phyloP scores from a whole-genome alignment of 2,113 vertebrate species.

The Lepus timidus region DNA sequence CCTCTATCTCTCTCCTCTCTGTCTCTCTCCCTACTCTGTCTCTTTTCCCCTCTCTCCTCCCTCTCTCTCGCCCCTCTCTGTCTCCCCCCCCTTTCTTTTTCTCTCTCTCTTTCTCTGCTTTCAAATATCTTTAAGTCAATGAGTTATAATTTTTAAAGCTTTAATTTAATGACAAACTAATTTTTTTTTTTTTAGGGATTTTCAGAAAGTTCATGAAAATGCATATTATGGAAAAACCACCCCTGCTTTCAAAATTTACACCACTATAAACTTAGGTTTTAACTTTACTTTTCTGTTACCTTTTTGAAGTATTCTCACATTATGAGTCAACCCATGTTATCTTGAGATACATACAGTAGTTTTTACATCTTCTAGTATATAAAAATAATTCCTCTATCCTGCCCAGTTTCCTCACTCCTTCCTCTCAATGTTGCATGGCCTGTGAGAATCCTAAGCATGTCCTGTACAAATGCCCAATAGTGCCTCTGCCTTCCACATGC shows the following conservation, averaged over 20 bases:
- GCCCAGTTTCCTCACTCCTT: neutral
- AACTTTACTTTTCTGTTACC: too few relatives aligned
- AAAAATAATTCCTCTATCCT: neutral
- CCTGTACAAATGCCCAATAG: accelerated
- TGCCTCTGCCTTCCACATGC: neutral
- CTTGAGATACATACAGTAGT: neutral
- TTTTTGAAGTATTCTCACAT: neutral
- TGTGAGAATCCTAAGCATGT: neutral
- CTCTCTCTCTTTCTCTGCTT: too few relatives aligned
- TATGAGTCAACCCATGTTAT: neutral
- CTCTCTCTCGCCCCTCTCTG: too few relatives aligned
- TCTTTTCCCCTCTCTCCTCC: too few relatives aligned
- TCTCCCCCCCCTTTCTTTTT: too few relatives aligned
- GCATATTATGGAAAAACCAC: too few relatives aligned
- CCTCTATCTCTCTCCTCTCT: too few relatives aligned
- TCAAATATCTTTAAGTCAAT: too few relatives aligned
- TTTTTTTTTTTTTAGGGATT: neutral
- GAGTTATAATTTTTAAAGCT: neutral
- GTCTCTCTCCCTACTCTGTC: too few relatives aligned
- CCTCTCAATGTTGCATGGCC: neutral
- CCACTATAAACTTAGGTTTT: too few relatives aligned
- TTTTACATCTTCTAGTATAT: neutral
- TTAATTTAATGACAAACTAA: neutral
- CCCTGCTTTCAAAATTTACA: too few relatives aligned
- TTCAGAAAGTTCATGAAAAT: too few relatives aligned